Base-by-base conservation (phyloP, 1,140 invertebrate species). In the Lethocerus indicus region DNA sequence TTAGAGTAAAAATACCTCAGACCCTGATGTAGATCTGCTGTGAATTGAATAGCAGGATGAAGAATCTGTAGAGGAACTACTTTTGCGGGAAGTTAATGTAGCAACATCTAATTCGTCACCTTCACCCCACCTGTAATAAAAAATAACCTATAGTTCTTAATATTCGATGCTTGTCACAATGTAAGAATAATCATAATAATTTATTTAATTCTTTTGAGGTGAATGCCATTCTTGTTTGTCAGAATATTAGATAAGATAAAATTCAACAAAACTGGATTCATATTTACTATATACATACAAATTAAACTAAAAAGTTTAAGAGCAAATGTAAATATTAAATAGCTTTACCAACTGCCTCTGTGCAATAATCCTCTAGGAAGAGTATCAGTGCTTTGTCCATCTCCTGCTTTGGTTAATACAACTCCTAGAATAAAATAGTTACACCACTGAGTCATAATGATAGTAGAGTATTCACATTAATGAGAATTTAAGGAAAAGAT, bases 11-110 rank as follows among this genome's bases (percentile, higher is more conserved):
- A 27, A 18, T 48, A 53, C 52, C 48, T 65, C 65, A 6, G 65
- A 67, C 47, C 67, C 63, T 16, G 64, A 64, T 14, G 66, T 67
- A 1, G 73, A 75, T 52, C 72, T 64, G 56, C 72, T 74, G 52
- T 75, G 73, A 16, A 71, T 69, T n/a, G 73, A 75, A 23, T 74
- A 59, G 60, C 72, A 74, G 14, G 68, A 70, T 5, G 66, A 68
- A 2, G 74, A 75, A 54, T 76, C 74, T 12, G 73, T 75, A 0
- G 74, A 76, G 21, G 74, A 75, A 46, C 72, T 75, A 57, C 71
- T 75, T 63, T 76, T 76, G 35, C 73, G 63, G 21, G 73, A 58
- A 14, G 55, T 46, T 23, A 58, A 35, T 44, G 45, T 51, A 37
- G 40, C 51, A 12, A 41, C 28, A 32, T 51, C 53, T 21, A 51